Conservation (phyloP, 1,140 invertebrate species). For the Drosophila virilis region DNA sequence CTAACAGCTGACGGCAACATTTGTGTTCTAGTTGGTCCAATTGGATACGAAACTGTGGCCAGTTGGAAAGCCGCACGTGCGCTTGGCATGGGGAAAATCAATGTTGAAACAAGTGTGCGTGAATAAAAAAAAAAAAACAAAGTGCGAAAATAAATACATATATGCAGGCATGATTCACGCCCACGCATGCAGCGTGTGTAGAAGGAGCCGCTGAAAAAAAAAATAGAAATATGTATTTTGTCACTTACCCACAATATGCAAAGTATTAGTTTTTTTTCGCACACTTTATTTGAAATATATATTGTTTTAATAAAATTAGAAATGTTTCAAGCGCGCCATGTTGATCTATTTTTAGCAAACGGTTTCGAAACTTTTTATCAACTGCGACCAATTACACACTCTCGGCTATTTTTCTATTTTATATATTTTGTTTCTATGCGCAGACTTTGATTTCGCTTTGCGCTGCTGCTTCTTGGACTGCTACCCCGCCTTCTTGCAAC, state of each 20-base stretch:
- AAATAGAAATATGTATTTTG: constrained; percentile 3
- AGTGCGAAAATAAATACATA: constrained; percentile 27
- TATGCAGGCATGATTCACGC: constrained; percentile 37
- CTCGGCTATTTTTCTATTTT: constrained; percentile 14
- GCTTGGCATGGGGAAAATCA: constrained; percentile 54
- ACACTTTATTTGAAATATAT: constrained; percentile 20
- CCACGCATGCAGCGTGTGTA: constrained; percentile 24
- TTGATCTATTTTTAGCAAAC: constrained; percentile 65
- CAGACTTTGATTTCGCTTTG: constrained; percentile 72
- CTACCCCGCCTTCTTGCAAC: constrained; percentile 53
- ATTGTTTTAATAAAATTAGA: constrained; percentile 47
- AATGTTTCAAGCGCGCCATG: constrained; percentile 82
- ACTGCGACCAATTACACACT: constrained; percentile 36
- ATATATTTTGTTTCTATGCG: constrained; percentile 38
- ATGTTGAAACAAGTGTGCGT: constrained; percentile 66
- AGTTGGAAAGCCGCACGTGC: constrained; percentile 60
- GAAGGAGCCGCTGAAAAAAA: constrained; percentile 9
- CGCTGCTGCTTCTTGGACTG: constrained; percentile 21
- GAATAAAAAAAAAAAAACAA: constrained; percentile 2
- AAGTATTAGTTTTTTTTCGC: constrained; percentile 10
- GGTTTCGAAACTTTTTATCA: constrained; percentile 48
- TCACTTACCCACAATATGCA: constrained; percentile 20
- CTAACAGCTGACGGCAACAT: constrained; percentile 31
- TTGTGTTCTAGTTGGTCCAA: constrained; percentile 39
- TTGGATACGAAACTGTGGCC: constrained; percentile 46